Evolutionary conservation across 2,888 invertebrate genomes (phyloP).

Genomic region (Conomelus anceps): DNA sequence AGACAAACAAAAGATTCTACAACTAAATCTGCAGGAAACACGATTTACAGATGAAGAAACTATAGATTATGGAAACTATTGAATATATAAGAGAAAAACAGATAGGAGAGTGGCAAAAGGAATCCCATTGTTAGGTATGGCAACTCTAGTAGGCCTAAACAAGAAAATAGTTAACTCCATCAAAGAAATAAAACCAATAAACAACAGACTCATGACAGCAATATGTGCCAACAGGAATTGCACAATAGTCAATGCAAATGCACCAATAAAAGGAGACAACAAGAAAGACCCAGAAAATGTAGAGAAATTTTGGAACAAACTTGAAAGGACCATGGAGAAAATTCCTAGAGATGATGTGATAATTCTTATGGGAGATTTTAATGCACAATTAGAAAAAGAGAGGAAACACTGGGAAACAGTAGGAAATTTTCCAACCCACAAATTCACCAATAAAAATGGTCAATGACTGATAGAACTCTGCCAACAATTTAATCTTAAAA

Average conservation of each 20-base stretch:
- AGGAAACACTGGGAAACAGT: too few relatives aligned
- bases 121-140: too few relatives aligned
- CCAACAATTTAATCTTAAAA: too few relatives aligned
- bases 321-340: conserved; percentile 5
- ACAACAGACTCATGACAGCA: conserved; percentile 11
- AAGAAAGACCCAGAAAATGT: conserved; percentile 3
- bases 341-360: conserved; percentile 7
- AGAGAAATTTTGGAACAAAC: conserved; percentile 6
- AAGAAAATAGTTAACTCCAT: neutral
- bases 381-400: conserved; percentile 15
- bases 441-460: too few relatives aligned
- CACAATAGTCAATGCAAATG: conserved; percentile 16
- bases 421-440: conserved; percentile 1
- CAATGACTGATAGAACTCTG: too few relatives aligned
- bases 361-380: too few relatives aligned
- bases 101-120: neutral
- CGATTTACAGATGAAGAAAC: conserved; percentile 13
- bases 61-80: conserved; percentile 13
- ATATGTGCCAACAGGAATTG: conserved; percentile 11
- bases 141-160: too few relatives aligned
- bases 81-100: neutral
- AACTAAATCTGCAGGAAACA: conserved; percentile 20
- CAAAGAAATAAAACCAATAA: conserved; percentile 8
- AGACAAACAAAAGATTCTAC: conserved; percentile 4
- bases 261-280: conserved; percentile 17